Evolutionary conservation across 2,113 vertebrate genomes (phyloP), one percentile per base, ranked within the genome.

Genomic region (Hyperoodon ampullatus): DNA sequence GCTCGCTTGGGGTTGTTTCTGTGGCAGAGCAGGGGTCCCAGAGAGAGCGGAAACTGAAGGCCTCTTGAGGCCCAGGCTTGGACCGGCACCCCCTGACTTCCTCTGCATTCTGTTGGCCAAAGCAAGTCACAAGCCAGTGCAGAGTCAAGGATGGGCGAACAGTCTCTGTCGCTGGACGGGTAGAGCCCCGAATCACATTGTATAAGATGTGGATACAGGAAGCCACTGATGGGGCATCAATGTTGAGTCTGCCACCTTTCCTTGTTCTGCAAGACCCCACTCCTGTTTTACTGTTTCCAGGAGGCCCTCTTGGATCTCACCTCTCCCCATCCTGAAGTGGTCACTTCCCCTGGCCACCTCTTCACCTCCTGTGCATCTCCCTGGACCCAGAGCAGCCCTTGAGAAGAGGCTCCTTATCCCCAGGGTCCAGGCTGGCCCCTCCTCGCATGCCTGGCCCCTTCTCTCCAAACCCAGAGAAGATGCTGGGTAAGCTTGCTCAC

Each of bases 31-130:
- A 4, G 7, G 42, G 33, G 42, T 28, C 44, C 18, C 1, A 19
- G 42, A 19, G 87, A 75, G 23, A 11, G 53, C 0, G 0, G 39
- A 11, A 8, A 12, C 72, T 0, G 1, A 28, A 2, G 61, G n/a
- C 24, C 3, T 1, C 44, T 35, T 9, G 30, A 26, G 13, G 30
- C 39, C 71, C 9, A 9, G 72, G 11, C 44, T 13, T 30, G 44
- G 44, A 35, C 4, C 63, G 1, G 19, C 47, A 44, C 35, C 12
- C 8, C 2, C 26, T 72, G 21, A 4, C 6, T 26, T n/a, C 50
- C 60, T 53, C 44, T 63, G 8, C 8, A 16, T 65, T 65, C n/a
- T 6, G 16, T 30, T 6, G 74, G 18, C 35, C 65, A n/a, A 26
- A 71, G 77, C 65, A 26, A 33, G 42, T n/a, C 35, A 19, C 18